Evolutionary conservation across 2,888 invertebrate species (phyloP), one percentile per base, ranked within the genome.

Genomic region (Hyposoter didymator): DNA sequence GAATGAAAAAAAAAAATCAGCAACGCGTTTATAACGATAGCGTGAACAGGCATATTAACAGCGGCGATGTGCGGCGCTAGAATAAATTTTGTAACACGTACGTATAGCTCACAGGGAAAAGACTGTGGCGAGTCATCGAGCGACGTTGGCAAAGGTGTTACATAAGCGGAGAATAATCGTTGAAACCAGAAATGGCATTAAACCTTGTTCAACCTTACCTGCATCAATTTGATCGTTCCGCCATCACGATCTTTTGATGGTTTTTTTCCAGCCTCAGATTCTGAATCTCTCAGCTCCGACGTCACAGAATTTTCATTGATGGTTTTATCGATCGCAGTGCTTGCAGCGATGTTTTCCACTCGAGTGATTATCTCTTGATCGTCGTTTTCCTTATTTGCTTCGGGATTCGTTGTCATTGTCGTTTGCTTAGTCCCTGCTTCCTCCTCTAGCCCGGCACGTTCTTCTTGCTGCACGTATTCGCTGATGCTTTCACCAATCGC

Each of bases 191-290:
- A 72, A 75, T 64, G 39, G 59, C 49, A 74, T 82, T 69, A 78
- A 78, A 78, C 64, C n/a, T 70, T 59, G 83, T 84, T 89, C 69
- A 90, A 90, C 45, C 89, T 90, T 87, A 91, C 91, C 91, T 91
- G 91, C 91, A 91, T 91, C 79, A 91, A 84, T 75, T 89, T 88
- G 10, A 91, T 79, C 75, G 76, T 74, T 72, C 84, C 84, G 7
- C n/a, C 52, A 14, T 52, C 52, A 14, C 45, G 67, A 69, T 80
- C n/a, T 64, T 75, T 49, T 39, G 72, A 43, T 22, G 72, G 74
- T 49, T 55, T 59, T 43, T 47, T 67, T 28, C 39, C 59, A 35
- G 35, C 39, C 4, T 12, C 52, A 19, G 12, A 45, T 28, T 64
- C 66, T 22, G 35, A 22, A 8, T 47, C 47, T n/a, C n/a, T 55